Evolutionary conservation across 2,113 vertebrate genomes (phyloP).

Genomic region (Bubo bubo): DNA sequence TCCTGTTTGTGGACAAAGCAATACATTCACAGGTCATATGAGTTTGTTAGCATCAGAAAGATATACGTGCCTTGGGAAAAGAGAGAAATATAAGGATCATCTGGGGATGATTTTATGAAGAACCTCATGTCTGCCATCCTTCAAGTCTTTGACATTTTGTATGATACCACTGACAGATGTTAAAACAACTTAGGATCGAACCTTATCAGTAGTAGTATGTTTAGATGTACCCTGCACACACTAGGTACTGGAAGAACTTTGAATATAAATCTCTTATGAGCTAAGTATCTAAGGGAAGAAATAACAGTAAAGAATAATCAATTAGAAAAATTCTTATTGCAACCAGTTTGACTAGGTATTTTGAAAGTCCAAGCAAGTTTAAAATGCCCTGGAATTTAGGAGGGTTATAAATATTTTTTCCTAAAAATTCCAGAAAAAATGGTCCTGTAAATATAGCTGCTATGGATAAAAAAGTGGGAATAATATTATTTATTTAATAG

Average conservation of each 20-base stretch:
- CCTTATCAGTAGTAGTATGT: fast-evolving
- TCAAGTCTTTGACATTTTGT: neutral
- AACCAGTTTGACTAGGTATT: neutral
- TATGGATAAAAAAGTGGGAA: neutral
- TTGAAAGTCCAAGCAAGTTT: neutral
- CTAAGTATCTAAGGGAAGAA: neutral
- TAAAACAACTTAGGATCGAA: neutral
- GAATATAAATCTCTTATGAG: neutral
- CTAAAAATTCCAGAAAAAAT: neutral
- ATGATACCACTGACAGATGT: neutral
- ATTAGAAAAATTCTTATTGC: neutral
- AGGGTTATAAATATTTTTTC: neutral
- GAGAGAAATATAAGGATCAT: neutral
- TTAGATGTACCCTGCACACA: neutral
- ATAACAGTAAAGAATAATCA: neutral
- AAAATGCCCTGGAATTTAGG: neutral
- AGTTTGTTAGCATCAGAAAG: neutral
- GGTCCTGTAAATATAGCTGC: neutral
- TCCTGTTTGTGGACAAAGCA: neutral
- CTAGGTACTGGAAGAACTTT: neutral
- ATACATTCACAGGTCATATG: neutral
- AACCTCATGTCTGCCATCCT: neutral
- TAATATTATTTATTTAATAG: neutral
- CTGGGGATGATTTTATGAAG: neutral
- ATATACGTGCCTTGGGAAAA: neutral